These are phyloP conservation scores for Phrixothrix hirtus DNA, from an alignment of 2,888 invertebrate species.

Conservation along the genomic window DNA sequence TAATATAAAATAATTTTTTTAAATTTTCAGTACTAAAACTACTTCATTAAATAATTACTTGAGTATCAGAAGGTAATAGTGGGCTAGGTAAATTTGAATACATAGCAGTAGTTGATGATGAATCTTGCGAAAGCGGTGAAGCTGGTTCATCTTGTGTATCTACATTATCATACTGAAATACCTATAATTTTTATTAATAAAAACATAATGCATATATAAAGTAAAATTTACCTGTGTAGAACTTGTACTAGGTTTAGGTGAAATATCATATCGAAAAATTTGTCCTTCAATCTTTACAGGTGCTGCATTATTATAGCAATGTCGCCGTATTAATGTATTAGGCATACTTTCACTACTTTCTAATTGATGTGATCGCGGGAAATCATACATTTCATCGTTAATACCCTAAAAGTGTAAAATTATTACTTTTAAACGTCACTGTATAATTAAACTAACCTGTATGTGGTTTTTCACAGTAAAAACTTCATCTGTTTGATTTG, in stretches of 20 bases:
- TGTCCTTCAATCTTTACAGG: constrained; percentile 59
- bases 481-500: constrained; percentile 12
- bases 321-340: constrained; percentile 51
- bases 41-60: constrained; percentile 33
- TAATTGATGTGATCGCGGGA: constrained; percentile 68
- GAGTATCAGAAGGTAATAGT: constrained; percentile 41
- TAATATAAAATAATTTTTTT: constrained; percentile 1
- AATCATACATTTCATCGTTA: constrained; percentile 68
- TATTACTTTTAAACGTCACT: background rate
- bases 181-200: too few relatives aligned
- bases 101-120: constrained; percentile 54
- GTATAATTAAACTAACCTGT: constrained; percentile 3
- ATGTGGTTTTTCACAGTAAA: constrained; percentile 1
- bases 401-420: constrained; percentile 9
- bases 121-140: constrained; percentile 59
- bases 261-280: constrained; percentile 64
- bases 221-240: constrained; percentile 40
- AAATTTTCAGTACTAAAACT: too few relatives aligned
- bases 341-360: constrained; percentile 46
- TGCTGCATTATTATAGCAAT: constrained; percentile 67
- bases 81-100: constrained; percentile 67
- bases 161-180: constrained; percentile 48
- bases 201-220: too few relatives aligned
- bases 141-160: constrained; percentile 53
- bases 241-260: constrained; percentile 51